phyloP scores from a whole-genome alignment of 2,113 vertebrate genomes.

The Grammomys dolichurus region DNA sequence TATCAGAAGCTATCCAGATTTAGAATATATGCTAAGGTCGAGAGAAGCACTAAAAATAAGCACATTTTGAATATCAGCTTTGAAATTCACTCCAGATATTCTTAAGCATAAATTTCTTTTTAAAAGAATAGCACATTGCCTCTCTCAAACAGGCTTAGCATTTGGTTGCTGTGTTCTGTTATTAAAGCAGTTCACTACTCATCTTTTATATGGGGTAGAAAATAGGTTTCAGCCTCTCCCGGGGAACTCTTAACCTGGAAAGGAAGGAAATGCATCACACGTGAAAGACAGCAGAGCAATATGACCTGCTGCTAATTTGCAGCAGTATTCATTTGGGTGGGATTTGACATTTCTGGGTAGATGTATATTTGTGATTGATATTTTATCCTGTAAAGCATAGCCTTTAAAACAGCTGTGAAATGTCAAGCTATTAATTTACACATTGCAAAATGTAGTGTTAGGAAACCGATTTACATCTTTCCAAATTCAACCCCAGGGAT shows the following conservation, averaged over 20 bases:
- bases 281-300: slow-evolving; percentile 73
- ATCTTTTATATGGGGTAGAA: slow-evolving; percentile 74
- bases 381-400: slow-evolving; percentile 80
- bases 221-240: slow-evolving; percentile 73
- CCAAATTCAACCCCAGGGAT: slow-evolving; percentile 74
- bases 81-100: slow-evolving; percentile 36
- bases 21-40: slow-evolving; percentile 18
- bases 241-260: slow-evolving; percentile 77
- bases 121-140: background rate
- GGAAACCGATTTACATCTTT: slow-evolving; percentile 76
- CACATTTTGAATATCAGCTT: background rate
- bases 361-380: slow-evolving; percentile 83
- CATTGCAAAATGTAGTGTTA: slow-evolving; percentile 78
- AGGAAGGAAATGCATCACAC: slow-evolving; percentile 69
- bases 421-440: slow-evolving; percentile 84
- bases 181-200: slow-evolving; percentile 74
- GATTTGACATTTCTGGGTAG: slow-evolving; percentile 82
- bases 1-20: background rate
- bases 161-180: slow-evolving; percentile 71
- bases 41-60: background rate
- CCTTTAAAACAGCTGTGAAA: slow-evolving; percentile 84
- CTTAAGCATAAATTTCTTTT: slow-evolving; percentile 35
- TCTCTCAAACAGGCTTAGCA: slow-evolving; percentile 64
- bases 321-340: slow-evolving; percentile 78
- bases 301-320: slow-evolving; percentile 76